Evolutionary conservation across 2,888 invertebrate genomes (phyloP).

Genomic region (Galeruca laticollis): DNA sequence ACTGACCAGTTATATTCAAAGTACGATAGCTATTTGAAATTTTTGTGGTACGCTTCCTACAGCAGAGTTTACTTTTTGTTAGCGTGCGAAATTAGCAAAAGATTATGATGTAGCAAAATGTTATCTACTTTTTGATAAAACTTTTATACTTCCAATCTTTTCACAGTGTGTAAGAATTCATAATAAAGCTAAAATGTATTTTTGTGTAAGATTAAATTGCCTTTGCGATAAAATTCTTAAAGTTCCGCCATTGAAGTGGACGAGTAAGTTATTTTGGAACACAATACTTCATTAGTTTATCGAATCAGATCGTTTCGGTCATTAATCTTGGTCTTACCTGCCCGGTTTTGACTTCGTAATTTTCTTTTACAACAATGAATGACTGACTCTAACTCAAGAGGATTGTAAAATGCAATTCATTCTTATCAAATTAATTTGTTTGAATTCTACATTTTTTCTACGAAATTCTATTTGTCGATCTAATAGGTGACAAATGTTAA

Average conservation of each 20-base stretch:
- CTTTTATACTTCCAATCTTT: too few species aligned
- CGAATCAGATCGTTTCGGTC: conserved; percentile 66
- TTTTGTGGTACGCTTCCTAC: too few species aligned
- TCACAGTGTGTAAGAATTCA: background rate
- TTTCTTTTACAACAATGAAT: conserved; percentile 32
- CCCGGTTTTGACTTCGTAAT: conserved; percentile 33
- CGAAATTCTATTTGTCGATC: background rate
- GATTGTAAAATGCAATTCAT: conserved; percentile 40
- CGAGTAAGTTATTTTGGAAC: conserved; percentile 65
- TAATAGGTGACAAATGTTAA: conserved; percentile 3
- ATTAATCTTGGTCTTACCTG: conserved; percentile 62
- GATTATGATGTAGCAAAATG: background rate
- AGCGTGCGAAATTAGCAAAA: too few species aligned
- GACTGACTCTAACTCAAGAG: conserved; percentile 20
- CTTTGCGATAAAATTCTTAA: background rate
- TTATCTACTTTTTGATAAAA: too few species aligned
- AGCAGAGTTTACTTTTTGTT: too few species aligned
- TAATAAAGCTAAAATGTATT: background rate
- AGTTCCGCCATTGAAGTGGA: conserved; percentile 12
- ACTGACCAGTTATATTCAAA: too few species aligned
- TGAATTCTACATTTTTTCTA: background rate
- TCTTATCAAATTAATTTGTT: conserved; percentile 33
- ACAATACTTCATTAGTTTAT: conserved; percentile 69
- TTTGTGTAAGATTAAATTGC: background rate
- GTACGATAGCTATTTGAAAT: too few species aligned